Evolutionary conservation across 1,140 invertebrate species (phyloP), one percentile per base, ranked within the genome.

Genomic region (Megalopta genalis): DNA sequence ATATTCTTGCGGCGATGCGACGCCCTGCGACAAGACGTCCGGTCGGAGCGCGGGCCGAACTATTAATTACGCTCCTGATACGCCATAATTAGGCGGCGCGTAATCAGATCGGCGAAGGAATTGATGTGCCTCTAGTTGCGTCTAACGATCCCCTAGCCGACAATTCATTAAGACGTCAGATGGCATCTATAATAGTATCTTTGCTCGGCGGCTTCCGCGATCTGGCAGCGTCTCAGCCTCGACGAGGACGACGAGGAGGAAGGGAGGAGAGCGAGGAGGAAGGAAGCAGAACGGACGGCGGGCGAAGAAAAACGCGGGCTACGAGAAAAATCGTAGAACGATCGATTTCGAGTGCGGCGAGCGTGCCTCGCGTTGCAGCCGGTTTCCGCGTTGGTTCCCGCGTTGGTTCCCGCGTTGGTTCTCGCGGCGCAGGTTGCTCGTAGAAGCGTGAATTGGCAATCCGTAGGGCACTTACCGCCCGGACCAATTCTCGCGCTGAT

Each of bases 401-500:
- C 49, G 49, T 9, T n/a, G 54, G 54, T n/a, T 54, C 83, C 4
- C 32, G 49, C 49, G 49, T 9, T n/a, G 54, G 54, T n/a, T 54
- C 83, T 32, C 32, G 49, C 49, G 49, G n/a, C n/a, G n/a, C n/a
- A n/a, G n/a, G n/a, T n/a, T n/a, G n/a, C n/a, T 66, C 63, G 72
- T 83, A 76, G 79, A 84, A 88, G 76, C 75, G 85, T 90, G 91
- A 92, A 92, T 92, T 92, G 90, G 88, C 90, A 92, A 92, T 92
- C 82, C 89, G 88, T 77, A 80, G 84, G 85, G 80, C 90, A 91
- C 90, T 92, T 91, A 91, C 86, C 80, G 72, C 63, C 77, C 83
- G 80, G 89, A 82, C 88, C 90, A 92, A 92, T 92, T 85, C 90
- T 89, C 83, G 81, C 82, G 88, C 90, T 92, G 91, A 92, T 92